Base-by-base conservation (phyloP, 30 jellyfish, hydroid and myxozoan genomes). In the Cassiopea xamachana region DNA sequence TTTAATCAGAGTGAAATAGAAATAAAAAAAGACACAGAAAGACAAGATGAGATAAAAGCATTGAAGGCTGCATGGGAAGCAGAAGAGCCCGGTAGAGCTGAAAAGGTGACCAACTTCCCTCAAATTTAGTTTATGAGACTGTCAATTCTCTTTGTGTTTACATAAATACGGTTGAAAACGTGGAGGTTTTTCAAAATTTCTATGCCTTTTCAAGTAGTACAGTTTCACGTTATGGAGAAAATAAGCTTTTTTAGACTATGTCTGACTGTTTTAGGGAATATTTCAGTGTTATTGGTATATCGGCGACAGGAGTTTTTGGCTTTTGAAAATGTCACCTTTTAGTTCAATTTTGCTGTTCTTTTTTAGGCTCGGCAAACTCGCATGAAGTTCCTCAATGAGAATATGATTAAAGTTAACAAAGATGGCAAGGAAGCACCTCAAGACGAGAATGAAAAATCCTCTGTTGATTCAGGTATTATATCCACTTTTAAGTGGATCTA, bases 31-130 rank as follows among this genome's bases (percentile, higher is more conserved):
- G 99, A 96, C 88, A 86, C 97, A 19, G 97, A 96, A 61, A 61
- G 99, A 55, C 98, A 92, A 69, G 96, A 93, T 85, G 97, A 96
- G 86, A 96, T 96, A 76, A 92, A 81, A 60, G 99, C 99, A 75
- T 92, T 96, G 92, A 96, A 96, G 70, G 93, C 98, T 2, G 99
- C 98, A 4, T 96, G 99, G 99, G 99, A 96, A 78, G 92, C 97
- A 2, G 95, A 88, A 2, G 82, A 92, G 75, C 98, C 99, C 5
- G 99, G 99, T 70, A 84, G 99, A 84, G 98, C 99, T 1, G 98
- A 98, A 1, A 96, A 92, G 93, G 99, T 96, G 81, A 59, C 18
- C 1, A 5, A 43, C n/a, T 71, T 7, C 55, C n/a, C 60, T 19
- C n/a, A 9, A 5, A 46, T 45, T 3, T 3, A 55, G 39, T 27